Percentiles rank a stretch among this genome's conserved stretches.
phyloP scores from a whole-genome alignment of 23 tunicate species.

The Diplosoma virens region DNA sequence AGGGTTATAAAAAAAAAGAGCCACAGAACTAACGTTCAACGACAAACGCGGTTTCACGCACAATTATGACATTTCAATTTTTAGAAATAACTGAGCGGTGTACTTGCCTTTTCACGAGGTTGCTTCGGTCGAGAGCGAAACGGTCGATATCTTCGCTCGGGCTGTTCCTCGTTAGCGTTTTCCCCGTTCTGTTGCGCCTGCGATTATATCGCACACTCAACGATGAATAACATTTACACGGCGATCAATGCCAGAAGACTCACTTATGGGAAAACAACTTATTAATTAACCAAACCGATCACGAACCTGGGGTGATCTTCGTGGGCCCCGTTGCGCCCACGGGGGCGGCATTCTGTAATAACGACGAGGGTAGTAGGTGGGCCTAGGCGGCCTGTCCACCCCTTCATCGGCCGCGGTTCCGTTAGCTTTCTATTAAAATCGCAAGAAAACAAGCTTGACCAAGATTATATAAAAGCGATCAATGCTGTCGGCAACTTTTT shows the following conservation, averaged over 20 bases:
- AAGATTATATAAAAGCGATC: too few relatives aligned
- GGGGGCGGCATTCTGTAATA: constrained; percentile 57
- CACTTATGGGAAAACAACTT: too few relatives aligned
- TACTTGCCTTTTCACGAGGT: constrained; percentile 5
- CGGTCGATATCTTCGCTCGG: constrained; percentile 22
- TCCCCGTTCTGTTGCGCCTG: constrained; percentile 25
- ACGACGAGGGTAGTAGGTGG: constrained; percentile 43
- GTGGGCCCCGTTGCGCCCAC: constrained; percentile 58
- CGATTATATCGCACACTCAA: neutral
- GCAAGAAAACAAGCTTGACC: too few relatives aligned
- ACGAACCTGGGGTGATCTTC: constrained; percentile 39
- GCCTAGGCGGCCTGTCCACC: neutral
- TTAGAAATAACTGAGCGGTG: too few relatives aligned
- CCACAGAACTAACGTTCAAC: too few relatives aligned
- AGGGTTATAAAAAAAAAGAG: too few relatives aligned
- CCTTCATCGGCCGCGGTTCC: neutral
- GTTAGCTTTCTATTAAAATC: neutral
- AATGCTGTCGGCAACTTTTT: too few relatives aligned
- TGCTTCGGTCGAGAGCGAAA: constrained; percentile 23
- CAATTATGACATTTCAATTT: too few relatives aligned
- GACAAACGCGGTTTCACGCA: too few relatives aligned
- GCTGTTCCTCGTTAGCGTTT: constrained; percentile 39
- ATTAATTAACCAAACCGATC: too few relatives aligned
- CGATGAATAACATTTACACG: neutral
- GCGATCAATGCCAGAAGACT: too few relatives aligned